phyloP scores from a whole-genome alignment of 64 coral and sea anemone genomes.

The Porites lutea region DNA sequence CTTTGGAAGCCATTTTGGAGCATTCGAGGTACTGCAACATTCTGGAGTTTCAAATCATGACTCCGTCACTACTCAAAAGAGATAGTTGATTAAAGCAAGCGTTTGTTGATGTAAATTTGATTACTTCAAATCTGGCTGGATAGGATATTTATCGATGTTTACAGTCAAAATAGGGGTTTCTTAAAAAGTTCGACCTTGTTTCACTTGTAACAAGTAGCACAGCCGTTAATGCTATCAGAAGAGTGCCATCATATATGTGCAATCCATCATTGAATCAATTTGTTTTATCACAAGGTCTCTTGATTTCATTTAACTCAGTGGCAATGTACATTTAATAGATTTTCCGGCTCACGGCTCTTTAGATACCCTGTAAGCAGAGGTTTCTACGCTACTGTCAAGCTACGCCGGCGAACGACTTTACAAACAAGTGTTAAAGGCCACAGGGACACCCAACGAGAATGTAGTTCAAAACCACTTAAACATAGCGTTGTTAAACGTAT shows the following conservation, averaged over 20 bases:
- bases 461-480: no score
- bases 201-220: background rate
- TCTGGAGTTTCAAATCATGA: background rate
- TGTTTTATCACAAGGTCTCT: background rate
- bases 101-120: background rate
- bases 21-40: background rate
- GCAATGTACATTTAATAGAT: constrained; percentile 3
- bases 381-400: no score
- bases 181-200: background rate
- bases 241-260: background rate
- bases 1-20: background rate
- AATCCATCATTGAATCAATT: constrained; percentile 23
- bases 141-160: no score
- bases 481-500: no score
- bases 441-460: no score
- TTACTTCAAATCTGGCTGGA: no score
- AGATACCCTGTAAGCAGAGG: no score
- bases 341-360: background rate
- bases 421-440: no score
- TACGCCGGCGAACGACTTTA: no score
- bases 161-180: background rate
- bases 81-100: background rate
- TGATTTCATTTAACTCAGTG: background rate
- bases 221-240: background rate
- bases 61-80: background rate